Evolutionary conservation across 92 coral and sea anemone genomes (phyloP).

Genomic region (Zoanthus sociatus): DNA sequence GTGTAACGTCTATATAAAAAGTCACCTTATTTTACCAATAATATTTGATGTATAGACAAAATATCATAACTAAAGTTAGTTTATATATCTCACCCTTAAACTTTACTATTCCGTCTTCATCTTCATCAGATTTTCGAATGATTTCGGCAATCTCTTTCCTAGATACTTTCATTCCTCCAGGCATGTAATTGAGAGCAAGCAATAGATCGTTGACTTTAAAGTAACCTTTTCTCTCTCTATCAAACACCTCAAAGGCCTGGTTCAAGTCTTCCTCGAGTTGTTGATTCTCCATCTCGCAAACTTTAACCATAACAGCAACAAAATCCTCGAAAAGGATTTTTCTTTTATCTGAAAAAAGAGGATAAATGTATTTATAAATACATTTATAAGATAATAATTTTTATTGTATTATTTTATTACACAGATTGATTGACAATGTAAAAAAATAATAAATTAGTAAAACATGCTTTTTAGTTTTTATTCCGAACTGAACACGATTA

Average conservation of each 20-base stretch:
- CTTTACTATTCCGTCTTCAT: slow-evolving; percentile 70
- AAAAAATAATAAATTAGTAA: too few species aligned
- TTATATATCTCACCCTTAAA: slow-evolving; percentile 62
- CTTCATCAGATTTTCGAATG: slow-evolving; percentile 67
- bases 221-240: slow-evolving; percentile 73
- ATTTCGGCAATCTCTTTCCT: slow-evolving; percentile 71
- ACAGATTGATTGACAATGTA: too few species aligned
- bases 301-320: slow-evolving; percentile 19
- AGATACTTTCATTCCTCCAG: slow-evolving; percentile 46
- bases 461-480: too few species aligned
- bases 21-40: too few species aligned
- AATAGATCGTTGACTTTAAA: slow-evolving; percentile 68
- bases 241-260: slow-evolving; percentile 80
- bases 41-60: too few species aligned
- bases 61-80: too few species aligned
- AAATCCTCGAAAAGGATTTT: slow-evolving; percentile 34
- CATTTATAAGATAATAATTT: too few species aligned
- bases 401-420: too few species aligned
- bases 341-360: slow-evolving; percentile 17
- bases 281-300: slow-evolving; percentile 43
- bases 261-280: slow-evolving; percentile 63
- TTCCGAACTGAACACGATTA: too few species aligned
- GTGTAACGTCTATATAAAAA: too few species aligned
- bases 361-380: not conserved
- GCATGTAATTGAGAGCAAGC: slow-evolving; percentile 66